Percentiles rank a stretch among this genome's conserved stretches.
Conservation (phyloP, 2,113 vertebrate species). For the Azemiops feae region DNA sequence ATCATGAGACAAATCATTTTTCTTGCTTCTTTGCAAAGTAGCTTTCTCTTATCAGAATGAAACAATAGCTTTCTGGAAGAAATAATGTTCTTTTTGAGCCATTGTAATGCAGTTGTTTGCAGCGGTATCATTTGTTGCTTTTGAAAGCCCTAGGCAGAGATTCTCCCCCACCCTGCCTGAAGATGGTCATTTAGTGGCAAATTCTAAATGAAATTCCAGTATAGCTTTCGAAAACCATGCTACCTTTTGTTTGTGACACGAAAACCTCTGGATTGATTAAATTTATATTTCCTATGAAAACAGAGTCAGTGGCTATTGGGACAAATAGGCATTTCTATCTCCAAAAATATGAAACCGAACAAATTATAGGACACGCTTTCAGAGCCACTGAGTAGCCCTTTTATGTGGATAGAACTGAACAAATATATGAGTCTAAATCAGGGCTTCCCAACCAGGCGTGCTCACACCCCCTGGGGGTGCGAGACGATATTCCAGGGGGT, state of each 20-base stretch:
- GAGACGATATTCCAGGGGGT: too few species aligned
- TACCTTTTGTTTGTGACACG: background rate
- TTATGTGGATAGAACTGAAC: background rate
- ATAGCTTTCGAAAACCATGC: background rate
- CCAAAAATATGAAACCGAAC: background rate
- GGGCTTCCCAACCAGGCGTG: too few species aligned
- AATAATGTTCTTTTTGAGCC: slow-evolving; percentile 12
- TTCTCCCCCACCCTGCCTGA: background rate
- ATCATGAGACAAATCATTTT: slow-evolving; percentile 29
- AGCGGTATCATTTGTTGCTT: background rate
- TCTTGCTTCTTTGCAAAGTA: slow-evolving; percentile 37
- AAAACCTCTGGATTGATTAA: background rate
- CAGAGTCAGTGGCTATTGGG: background rate
- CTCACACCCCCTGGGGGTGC: too few species aligned
- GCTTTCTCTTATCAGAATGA: background rate
- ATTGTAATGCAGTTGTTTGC: background rate
- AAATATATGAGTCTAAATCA: background rate
- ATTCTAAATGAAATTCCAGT: background rate
- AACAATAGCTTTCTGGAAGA: slow-evolving; percentile 36
- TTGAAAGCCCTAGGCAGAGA: background rate
- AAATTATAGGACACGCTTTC: background rate
- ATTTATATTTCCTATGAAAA: background rate
- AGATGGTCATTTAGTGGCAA: background rate
- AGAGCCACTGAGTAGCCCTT: background rate
- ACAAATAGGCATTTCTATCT: background rate